Evolutionary conservation across 2,888 invertebrate species (phyloP).

Genomic region (Theretra japonica): DNA sequence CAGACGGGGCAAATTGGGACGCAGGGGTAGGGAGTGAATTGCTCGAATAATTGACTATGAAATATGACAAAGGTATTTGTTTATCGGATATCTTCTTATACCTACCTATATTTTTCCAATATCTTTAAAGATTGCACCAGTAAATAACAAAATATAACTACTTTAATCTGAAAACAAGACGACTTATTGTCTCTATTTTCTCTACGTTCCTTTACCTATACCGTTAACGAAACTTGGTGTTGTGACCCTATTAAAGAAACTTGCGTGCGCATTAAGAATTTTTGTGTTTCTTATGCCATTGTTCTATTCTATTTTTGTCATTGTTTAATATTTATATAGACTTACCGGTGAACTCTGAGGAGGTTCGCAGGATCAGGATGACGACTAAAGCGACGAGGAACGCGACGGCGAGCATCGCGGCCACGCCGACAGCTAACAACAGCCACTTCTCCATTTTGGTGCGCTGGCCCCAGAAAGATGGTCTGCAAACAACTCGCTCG

Average conservation of each 20-base stretch:
- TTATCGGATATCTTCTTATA: too few relatives aligned
- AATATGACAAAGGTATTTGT: too few relatives aligned
- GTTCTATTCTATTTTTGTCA: neutral
- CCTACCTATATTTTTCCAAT: neutral
- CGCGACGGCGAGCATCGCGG: conserved; percentile 64
- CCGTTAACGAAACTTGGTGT: too few relatives aligned
- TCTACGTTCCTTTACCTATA: too few relatives aligned
- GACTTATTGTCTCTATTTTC: too few relatives aligned
- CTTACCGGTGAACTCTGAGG: conserved; percentile 62
- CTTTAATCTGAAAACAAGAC: too few relatives aligned
- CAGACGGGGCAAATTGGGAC: too few relatives aligned
- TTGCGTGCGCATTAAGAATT: conserved; percentile 1
- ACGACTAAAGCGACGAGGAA: conserved; percentile 73
- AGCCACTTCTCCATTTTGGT: conserved; percentile 73
- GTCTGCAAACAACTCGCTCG: conserved; percentile 51
- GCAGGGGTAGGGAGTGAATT: too few relatives aligned
- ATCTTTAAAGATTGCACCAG: neutral
- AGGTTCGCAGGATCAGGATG: conserved; percentile 56
- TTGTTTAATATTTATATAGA: neutral
- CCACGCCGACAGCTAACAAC: conserved; percentile 60
- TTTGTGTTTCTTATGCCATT: neutral
- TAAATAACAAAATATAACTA: too few relatives aligned
- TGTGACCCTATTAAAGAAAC: neutral
- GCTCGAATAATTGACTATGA: too few relatives aligned
- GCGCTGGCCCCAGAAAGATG: conserved; percentile 73